Evolutionary conservation across 2,797 vertebrate genomes (phyloP).

Genomic region (Aulostomus chinensis): DNA sequence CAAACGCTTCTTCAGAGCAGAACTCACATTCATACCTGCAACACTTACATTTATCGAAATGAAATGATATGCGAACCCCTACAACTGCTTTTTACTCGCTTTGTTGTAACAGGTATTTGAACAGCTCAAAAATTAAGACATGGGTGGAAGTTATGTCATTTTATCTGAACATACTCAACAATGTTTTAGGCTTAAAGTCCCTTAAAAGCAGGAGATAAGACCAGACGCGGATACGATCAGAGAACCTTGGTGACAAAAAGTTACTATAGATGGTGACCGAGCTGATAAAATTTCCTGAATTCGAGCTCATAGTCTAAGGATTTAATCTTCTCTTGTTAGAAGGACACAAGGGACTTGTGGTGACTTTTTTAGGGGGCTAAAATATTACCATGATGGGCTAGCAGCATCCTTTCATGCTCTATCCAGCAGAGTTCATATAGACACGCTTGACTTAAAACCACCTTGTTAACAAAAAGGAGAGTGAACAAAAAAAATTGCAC

Average conservation of each 20-base stretch:
- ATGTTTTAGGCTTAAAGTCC: too few relatives aligned
- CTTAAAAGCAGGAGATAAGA: too few relatives aligned
- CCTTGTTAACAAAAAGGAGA: slow-evolving; percentile 93
- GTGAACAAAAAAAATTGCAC: slow-evolving; percentile 80
- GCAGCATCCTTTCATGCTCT: slow-evolving; percentile 88
- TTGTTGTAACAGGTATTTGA: too few relatives aligned
- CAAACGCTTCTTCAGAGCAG: too few relatives aligned
- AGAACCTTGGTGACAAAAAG: slow-evolving; percentile 33
- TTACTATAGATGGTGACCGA: slow-evolving; percentile 49
- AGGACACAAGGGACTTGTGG: slow-evolving; percentile 84
- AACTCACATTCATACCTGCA: too few relatives aligned
- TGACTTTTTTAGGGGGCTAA: slow-evolving; percentile 88
- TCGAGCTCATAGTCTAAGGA: slow-evolving; percentile 43
- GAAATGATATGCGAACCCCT: too few relatives aligned
- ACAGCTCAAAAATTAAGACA: too few relatives aligned
- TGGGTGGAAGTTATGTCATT: too few relatives aligned
- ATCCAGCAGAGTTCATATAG: slow-evolving; percentile 95
- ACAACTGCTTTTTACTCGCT: too few relatives aligned
- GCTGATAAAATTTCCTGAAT: slow-evolving; percentile 41
- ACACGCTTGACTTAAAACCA: slow-evolving; percentile 95
- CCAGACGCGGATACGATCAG: too few relatives aligned
- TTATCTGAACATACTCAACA: too few relatives aligned
- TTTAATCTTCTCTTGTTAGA: slow-evolving; percentile 71
- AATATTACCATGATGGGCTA: slow-evolving; percentile 88
- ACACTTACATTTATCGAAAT: too few relatives aligned